Evolutionary conservation across 2,797 vertebrate genomes (phyloP).

Genomic region (Pseudotriccus pelzelni): DNA sequence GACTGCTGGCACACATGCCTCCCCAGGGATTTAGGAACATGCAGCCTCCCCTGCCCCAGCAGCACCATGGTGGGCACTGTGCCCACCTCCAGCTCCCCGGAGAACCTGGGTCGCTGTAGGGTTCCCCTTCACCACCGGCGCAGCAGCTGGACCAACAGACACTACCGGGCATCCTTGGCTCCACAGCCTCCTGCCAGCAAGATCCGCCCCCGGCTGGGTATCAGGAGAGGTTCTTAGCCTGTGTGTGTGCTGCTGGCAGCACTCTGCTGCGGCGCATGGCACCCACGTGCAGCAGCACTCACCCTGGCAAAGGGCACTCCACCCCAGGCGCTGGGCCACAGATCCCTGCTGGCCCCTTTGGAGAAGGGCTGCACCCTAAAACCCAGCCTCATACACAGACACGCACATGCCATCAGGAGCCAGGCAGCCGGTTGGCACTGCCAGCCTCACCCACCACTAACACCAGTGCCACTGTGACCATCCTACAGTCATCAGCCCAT

Average conservation of each 20-base stretch:
- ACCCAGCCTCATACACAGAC: accelerated
- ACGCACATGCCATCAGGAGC: accelerated
- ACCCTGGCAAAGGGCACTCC: background rate
- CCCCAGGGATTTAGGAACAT: background rate
- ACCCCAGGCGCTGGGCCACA: background rate
- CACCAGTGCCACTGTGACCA: background rate
- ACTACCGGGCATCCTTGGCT: background rate
- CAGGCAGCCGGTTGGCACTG: background rate
- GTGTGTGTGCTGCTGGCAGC: background rate
- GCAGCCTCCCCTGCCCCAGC: background rate
- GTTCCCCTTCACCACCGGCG: accelerated
- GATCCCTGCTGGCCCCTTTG: background rate
- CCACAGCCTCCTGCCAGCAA: background rate
- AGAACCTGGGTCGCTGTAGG: background rate
- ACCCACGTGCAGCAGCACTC: background rate
- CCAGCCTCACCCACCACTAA: background rate
- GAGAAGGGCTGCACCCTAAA: background rate
- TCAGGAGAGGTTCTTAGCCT: background rate
- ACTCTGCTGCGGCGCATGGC: accelerated
- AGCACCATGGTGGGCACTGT: accelerated
- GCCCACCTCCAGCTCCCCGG: background rate
- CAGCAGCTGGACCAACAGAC: background rate
- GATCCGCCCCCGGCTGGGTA: background rate
- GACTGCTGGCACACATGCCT: background rate
- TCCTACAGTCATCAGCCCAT: background rate